Percentiles rank a stretch among this genome's conserved stretches.
Evolutionary conservation across 2,888 invertebrate species (phyloP).

Genomic region (Andricus curvator): DNA sequence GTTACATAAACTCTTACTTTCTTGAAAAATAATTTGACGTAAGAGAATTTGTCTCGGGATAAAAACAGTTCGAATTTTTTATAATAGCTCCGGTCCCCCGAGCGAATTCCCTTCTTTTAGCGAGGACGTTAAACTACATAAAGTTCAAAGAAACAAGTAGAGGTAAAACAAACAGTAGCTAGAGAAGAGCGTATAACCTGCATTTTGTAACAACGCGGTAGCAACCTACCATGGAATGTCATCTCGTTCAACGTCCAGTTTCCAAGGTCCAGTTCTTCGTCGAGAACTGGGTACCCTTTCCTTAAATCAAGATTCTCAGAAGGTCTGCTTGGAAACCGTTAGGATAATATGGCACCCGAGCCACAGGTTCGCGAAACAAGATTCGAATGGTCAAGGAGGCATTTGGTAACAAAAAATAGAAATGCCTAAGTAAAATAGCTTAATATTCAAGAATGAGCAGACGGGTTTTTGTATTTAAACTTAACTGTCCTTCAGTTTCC

Average conservation of each 20-base stretch:
- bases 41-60: background rate
- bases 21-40: slow-evolving; percentile 26
- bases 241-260: slow-evolving; percentile 45
- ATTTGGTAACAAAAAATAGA: slow-evolving; percentile 15
- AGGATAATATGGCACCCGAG: slow-evolving; percentile 50
- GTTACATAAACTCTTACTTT: slow-evolving; percentile 21
- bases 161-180: slow-evolving; percentile 32
- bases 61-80: slow-evolving; percentile 20
- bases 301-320: slow-evolving; percentile 52
- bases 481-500: slow-evolving; percentile 2
- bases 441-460: background rate
- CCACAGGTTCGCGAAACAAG: slow-evolving; percentile 15
- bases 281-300: slow-evolving; percentile 49
- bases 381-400: slow-evolving; percentile 13
- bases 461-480: background rate
- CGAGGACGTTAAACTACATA: slow-evolving; percentile 10
- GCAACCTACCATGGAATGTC: slow-evolving; percentile 50
- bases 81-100: slow-evolving; percentile 1
- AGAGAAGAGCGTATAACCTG: slow-evolving; percentile 24
- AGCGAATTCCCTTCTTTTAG: slow-evolving; percentile 28
- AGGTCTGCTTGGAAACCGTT: slow-evolving; percentile 52
- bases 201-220: slow-evolving; percentile 41
- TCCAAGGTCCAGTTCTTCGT: slow-evolving; percentile 50
- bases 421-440: background rate
- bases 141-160: slow-evolving; percentile 28